Conservation (phyloP, 2,113 vertebrate genomes). For the Xiphias gladius region DNA sequence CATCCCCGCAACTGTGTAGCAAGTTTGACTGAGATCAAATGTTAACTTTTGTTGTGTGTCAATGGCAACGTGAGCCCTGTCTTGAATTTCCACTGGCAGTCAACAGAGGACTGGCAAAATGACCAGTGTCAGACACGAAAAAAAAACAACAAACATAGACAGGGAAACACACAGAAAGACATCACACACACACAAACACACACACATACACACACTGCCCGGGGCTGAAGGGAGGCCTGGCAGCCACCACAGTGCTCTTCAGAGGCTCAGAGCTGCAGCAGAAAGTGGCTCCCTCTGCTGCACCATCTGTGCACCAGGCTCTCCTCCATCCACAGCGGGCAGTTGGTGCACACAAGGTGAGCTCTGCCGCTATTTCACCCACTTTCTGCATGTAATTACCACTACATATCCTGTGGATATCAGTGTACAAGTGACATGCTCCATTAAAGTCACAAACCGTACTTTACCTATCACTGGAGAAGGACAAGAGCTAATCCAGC, state of each 20-base stretch:
- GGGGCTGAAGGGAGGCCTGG: slow-evolving; percentile 70
- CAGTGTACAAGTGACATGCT: not conserved
- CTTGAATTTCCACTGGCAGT: slow-evolving; percentile 65
- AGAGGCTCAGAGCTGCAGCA: slow-evolving; percentile 65
- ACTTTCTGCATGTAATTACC: slow-evolving; percentile 23
- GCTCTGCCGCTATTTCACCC: slow-evolving; percentile 40
- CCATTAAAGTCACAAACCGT: not conserved
- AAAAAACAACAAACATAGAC: slow-evolving; percentile 64
- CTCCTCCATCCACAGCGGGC: slow-evolving; percentile 42
- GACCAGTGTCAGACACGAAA: slow-evolving; percentile 63
- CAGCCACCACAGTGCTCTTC: slow-evolving; percentile 63
- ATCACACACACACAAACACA: slow-evolving; percentile 20
- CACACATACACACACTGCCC: slow-evolving; percentile 45
- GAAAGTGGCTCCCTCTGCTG: slow-evolving; percentile 81
- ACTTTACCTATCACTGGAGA: not conserved
- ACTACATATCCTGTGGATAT: slow-evolving; percentile 10
- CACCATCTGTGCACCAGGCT: slow-evolving; percentile 76
- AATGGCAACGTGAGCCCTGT: slow-evolving; percentile 47
- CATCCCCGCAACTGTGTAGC: slow-evolving; percentile 20
- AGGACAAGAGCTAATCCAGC: not conserved
- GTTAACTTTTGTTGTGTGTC: slow-evolving; percentile 48
- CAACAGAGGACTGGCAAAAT: slow-evolving; percentile 57
- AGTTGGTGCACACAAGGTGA: slow-evolving; percentile 50
- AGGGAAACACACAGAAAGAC: slow-evolving; percentile 47
- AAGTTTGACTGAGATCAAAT: slow-evolving; percentile 51